Base-by-base conservation (phyloP, 2,113 vertebrate genomes). In the Symphodus melops region DNA sequence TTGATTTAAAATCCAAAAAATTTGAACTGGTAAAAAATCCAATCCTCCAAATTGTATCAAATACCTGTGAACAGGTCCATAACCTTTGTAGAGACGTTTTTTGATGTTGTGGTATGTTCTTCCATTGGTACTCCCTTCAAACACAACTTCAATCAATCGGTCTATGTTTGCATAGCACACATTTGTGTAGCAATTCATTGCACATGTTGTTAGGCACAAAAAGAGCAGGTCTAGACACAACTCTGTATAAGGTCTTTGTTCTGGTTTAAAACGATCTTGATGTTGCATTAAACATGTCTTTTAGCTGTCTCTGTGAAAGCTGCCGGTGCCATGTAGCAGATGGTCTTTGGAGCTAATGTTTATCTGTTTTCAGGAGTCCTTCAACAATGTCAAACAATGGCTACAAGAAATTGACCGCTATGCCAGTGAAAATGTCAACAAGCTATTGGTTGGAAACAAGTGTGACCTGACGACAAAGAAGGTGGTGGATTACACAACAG, bases 371-470 rank as follows among this genome's bases (percentile, higher is more conserved):
- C 79, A 99, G 98, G 98, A 99, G 90, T 99, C 98, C 79, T 99
- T 99, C 94, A 99, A 98, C 92, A 99, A 99, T 70, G 97, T 99
- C 82, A 98, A 99, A 91, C 97, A 99, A 91, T 99, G 98, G 98
- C 96, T 99, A 90, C 97, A 99, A 92, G 98, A 99, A 92, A 99
- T 99, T 84, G 98, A 99, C 83, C 98, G 98, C 77, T 99, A 99
- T 16, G 98, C 98, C 95, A 99, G 97, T 94, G 98, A 99, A 95
- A 99, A 99, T 10, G 98, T 99, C 92, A 99, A 99, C 96, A 99
- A 99, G 93, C 95, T 99, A 86, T 95, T 99, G 96, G 98, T 99
- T 87, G 98, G 98, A 80, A 99, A 99, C 95, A 99, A 99, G 86
- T 99, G 97, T 90, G 98, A 99, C 90, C 92, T 99, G 92, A 99